Conservation (phyloP, 2,888 invertebrate species). For the Cylindroiulus punctatus region DNA sequence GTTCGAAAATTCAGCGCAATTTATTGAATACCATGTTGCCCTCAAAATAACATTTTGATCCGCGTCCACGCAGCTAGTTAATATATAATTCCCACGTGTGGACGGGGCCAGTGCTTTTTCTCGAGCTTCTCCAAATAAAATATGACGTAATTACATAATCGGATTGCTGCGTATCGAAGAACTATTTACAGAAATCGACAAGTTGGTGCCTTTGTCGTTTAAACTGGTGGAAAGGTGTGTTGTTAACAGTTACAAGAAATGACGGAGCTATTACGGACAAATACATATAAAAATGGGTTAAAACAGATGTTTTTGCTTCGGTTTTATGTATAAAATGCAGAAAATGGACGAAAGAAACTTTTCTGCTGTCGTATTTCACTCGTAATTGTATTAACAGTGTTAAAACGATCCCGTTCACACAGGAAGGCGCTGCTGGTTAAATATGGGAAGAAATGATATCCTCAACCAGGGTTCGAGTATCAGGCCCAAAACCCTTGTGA, state of each 20-base stretch:
- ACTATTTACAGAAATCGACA: constrained; percentile 38
- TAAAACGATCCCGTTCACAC: constrained; percentile 43
- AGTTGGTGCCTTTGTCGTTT: constrained; percentile 13
- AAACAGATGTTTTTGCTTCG: constrained; percentile 16
- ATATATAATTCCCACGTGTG: constrained; percentile 4
- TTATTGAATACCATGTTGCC: not conserved
- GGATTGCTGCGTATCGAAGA: constrained; percentile 39
- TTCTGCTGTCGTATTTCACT: not conserved
- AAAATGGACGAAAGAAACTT: not conserved
- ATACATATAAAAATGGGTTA: constrained; percentile 5
- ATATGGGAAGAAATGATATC: constrained; percentile 40
- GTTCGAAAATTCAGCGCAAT: not conserved
- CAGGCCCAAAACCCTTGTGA: constrained; percentile 23
- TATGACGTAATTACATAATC: constrained; percentile 39
- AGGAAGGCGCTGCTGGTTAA: not conserved
- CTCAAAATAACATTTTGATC: not conserved
- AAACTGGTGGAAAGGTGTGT: constrained; percentile 15
- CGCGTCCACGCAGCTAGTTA: constrained; percentile 5
- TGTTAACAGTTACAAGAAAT: constrained; percentile 5
- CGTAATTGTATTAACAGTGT: constrained; percentile 27
- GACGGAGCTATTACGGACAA: not conserved
- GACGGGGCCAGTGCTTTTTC: not conserved
- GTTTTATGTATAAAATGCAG: constrained; percentile 7
- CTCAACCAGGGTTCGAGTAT: constrained; percentile 6
- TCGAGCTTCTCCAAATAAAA: constrained; percentile 2